Percentiles rank a stretch among this genome's conserved stretches.
phyloP scores from a whole-genome alignment of 2,888 invertebrate genomes.

The Pachliopta kotzebuea region DNA sequence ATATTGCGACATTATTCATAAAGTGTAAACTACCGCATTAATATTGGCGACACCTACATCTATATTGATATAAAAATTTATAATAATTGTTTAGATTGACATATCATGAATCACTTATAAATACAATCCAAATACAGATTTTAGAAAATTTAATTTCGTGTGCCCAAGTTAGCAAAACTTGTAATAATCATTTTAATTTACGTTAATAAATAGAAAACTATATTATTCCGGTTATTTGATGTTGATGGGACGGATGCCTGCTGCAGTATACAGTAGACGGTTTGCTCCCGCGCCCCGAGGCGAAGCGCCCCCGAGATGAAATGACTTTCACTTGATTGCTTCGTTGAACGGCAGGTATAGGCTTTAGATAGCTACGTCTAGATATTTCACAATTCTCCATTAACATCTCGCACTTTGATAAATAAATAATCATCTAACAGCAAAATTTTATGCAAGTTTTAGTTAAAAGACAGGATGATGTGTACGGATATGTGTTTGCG shows the following conservation, averaged over 20 bases:
- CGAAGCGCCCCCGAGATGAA: conserved; percentile 7
- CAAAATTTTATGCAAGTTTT: no score
- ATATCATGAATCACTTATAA: no score
- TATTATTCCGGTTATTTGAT: neutral
- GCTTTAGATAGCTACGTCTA: conserved; percentile 4
- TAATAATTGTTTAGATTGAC: no score
- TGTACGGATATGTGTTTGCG: no score
- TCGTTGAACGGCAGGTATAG: conserved; percentile 9
- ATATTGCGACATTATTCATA: no score
- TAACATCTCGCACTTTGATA: neutral
- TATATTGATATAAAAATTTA: no score
- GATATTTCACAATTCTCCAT: neutral
- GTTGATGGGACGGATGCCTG: neutral
- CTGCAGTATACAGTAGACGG: conserved; percentile 1
- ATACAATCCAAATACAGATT: no score
- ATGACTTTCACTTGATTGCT: conserved; percentile 22
- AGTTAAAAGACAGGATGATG: no score
- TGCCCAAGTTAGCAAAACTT: neutral
- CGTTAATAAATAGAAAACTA: neutral
- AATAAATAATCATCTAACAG: no score
- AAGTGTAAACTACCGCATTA: no score
- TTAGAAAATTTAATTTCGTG: no score
- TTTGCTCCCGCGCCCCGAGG: conserved; percentile 1
- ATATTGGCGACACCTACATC: no score
- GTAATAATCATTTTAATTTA: neutral